Evolutionary conservation across 1,140 invertebrate species (phyloP).

Genomic region (Calephelis nemesis): DNA sequence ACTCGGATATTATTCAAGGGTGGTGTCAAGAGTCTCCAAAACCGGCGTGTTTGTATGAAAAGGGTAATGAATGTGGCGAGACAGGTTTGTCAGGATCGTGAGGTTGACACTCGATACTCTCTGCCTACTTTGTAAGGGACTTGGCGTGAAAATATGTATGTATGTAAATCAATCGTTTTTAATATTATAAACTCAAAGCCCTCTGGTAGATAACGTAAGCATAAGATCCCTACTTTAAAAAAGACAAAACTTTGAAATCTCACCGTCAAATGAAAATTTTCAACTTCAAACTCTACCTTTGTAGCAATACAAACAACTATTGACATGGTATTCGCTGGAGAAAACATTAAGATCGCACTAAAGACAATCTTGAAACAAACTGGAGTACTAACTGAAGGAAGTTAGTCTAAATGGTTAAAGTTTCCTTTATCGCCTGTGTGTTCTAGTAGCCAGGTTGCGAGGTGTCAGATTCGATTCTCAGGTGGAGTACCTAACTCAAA

Average conservation of each 20-base stretch:
- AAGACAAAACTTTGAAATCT: constrained; percentile 9
- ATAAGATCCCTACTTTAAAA: not conserved
- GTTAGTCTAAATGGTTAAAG: not conserved
- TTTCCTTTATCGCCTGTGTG: no score
- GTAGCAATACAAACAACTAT: not conserved
- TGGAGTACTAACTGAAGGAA: not conserved
- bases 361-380: not conserved
- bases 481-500: no score
- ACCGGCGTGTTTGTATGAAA: no score
- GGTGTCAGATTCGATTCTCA: no score
- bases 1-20: no score
- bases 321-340: not conserved
- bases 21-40: no score
- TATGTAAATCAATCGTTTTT: not conserved
- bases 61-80: no score
- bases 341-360: not conserved
- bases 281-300: not conserved
- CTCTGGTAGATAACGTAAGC: not conserved
- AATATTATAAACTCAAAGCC: not conserved
- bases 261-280: constrained; percentile 3
- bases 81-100: no score
- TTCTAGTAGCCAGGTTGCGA: no score
- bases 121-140: no score
- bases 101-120: no score
- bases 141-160: no score